These are phyloP conservation scores for Huso huso DNA, from an alignment of 2,797 vertebrate genomes.

Conservation along the genomic window DNA sequence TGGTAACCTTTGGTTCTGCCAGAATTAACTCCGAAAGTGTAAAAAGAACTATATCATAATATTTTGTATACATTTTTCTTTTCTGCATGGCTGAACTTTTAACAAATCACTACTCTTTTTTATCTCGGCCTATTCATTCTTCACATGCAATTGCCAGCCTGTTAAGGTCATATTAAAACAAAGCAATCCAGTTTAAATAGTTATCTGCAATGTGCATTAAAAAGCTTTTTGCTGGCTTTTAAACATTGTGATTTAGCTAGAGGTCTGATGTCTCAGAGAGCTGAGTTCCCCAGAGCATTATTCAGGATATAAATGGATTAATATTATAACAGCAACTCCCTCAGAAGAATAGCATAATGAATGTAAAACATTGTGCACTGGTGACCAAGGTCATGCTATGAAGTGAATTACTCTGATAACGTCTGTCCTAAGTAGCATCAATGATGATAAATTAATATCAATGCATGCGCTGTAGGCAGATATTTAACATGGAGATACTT, in stretches of 20 bases:
- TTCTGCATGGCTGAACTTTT: not conserved
- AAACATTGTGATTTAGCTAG: constrained; percentile 84
- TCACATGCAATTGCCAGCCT: constrained; percentile 71
- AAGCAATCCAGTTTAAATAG: constrained; percentile 76
- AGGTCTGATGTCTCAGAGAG: constrained; percentile 63
- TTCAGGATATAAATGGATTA: constrained; percentile 94
- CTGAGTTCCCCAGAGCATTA: constrained; percentile 74
- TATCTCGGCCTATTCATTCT: constrained; percentile 60
- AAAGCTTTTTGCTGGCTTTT: constrained; percentile 77
- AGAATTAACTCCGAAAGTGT: too few relatives aligned
- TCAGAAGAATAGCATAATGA: constrained; percentile 87
- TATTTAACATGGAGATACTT: too few relatives aligned
- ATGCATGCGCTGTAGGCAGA: not conserved
- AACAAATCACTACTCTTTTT: not conserved
- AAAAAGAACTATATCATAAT: too few relatives aligned
- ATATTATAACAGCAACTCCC: constrained; percentile 84
- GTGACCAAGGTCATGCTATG: constrained; percentile 85
- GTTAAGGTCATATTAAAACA: constrained; percentile 75
- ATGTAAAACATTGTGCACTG: constrained; percentile 85
- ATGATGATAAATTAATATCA: constrained; percentile 91
- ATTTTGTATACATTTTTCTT: not conserved
- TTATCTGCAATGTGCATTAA: constrained; percentile 70
- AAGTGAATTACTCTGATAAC: constrained; percentile 96
- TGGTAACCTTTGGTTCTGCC: too few relatives aligned
- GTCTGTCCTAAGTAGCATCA: constrained; percentile 85